Percentiles rank a stretch among this genome's conserved stretches.
These are phyloP conservation scores for Australoheros facetus DNA, from an alignment of 2,797 vertebrate genomes.

Conservation along the genomic window DNA sequence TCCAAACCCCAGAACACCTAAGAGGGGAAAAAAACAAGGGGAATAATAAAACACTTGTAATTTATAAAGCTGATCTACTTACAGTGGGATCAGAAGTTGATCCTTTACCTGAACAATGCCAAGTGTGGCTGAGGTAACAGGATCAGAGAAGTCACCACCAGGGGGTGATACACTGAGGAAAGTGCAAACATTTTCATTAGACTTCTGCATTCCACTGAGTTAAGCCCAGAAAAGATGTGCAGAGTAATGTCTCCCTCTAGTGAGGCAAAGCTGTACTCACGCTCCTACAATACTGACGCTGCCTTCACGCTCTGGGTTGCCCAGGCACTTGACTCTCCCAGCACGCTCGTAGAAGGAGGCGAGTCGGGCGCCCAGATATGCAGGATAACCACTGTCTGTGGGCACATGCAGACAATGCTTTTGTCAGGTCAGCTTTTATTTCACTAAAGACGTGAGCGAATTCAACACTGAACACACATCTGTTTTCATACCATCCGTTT, in stretches of 20 bases:
- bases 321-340: constrained; percentile 94
- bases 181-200: neutral
- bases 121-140: constrained; percentile 96
- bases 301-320: constrained; percentile 96
- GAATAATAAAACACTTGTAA: neutral
- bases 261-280: constrained; percentile 81
- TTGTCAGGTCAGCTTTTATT: neutral
- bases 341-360: constrained; percentile 97
- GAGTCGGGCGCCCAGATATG: constrained; percentile 92
- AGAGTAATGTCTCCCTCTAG: constrained; percentile 50
- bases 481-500: neutral
- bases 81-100: neutral
- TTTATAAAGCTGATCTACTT: neutral
- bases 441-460: neutral
- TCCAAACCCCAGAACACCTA: constrained; percentile 98
- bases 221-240: neutral
- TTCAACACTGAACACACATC: neutral
- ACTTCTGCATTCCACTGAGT: neutral
- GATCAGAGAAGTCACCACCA: constrained; percentile 98
- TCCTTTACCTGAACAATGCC: constrained; percentile 93
- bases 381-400: constrained; percentile 76
- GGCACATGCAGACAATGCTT: constrained; percentile 20
- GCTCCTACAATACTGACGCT: constrained; percentile 98
- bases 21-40: neutral
- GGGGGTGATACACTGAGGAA: constrained; percentile 92